Evolutionary conservation across 2,797 vertebrate species (phyloP), one percentile per base, ranked within the genome.

Genomic region (Rhynchonycteris naso): DNA sequence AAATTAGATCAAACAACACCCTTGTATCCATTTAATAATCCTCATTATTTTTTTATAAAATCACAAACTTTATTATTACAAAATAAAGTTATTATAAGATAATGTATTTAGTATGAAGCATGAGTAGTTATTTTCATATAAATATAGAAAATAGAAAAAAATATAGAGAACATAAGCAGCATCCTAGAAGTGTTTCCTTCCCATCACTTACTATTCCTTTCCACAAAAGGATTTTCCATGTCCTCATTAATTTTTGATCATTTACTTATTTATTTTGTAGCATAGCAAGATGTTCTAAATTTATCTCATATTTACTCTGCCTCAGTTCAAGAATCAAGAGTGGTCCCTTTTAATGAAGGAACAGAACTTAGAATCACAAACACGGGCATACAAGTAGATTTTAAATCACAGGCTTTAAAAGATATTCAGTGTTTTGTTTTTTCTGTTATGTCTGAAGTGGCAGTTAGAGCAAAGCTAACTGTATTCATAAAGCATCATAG

Each of bases 181-280:
- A 43, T 43, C 43, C 43, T 43, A 43, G 43, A 43, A 43, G 43
- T 43, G 5, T 43, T 43, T 43, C 8, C 43, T 43, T 43, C 43
- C 43, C 43, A 43, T 43, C 43, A 5, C n/a, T 43, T 43, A 5
- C 43, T 43, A 43, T 7, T 43, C 8, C 43, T 7, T 43, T 43
- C 43, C 43, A 43, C 43, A 43, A 43, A 43, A 43, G 43, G 43
- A 7, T 43, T 43, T 43, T 43, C 8, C 9, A 56, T 35, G 33
- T 68, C 16, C 2, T 38, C 5, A 38, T 95, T 3, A 47, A 68
- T 78, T 54, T 82, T 61, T 0, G 0, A 81, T 63, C 3, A 52
- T 66, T 87, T 66, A 47, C 52, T 93, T 89, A 78, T 58, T 93
- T 89, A 78, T 33, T 80, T 93, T 85, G 52, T 21, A 87, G 54